Evolutionary conservation across 2,888 invertebrate genomes (phyloP), one percentile per base, ranked within the genome.

Genomic region (Caenorhabditis imperialis): DNA sequence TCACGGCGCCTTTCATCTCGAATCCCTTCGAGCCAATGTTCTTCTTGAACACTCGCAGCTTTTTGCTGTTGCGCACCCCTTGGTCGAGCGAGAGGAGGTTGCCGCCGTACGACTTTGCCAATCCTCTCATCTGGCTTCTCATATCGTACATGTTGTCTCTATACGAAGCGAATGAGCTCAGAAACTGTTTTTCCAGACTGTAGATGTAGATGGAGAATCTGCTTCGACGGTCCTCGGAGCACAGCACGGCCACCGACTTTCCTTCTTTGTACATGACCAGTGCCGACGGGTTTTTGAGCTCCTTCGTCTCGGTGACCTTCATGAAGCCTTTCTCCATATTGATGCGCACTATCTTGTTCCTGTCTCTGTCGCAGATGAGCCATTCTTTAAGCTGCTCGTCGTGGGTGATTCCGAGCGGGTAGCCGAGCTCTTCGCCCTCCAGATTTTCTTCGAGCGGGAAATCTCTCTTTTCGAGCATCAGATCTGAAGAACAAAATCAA

Each of bases 381-480:
- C 69, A 69, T 0, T 45, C 27, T 20, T 51, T 45, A 3, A n/a
- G 14, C 0, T 23, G 12, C 18, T 69, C 69, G 14, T 69, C 69
- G 20, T 54, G 60, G 1, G 51, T 45, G 6, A 69, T 60, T 10
- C 69, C 57, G 3, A 69, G 25, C 18, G 69, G 69, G 25, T 69
- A 69, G 7, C 22, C 27, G 20, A 69, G 30, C 3, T 23, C 5
- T 14, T 69, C 69, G 12, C 20, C 38, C 4, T 20, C 16, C 18
- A 51, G n/a, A 2, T 14, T 22, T n/a, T 30, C 18, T 7, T 16
- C 33, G n/a, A 51, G 12, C 7, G 61, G 61, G 30, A 30, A 30
- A 30, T 6, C 7, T 30, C 10, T 10, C 30, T 30, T 6, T 30
- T 10, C 7, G 10, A 30, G 30, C 30, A 30, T 30, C 10, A 30